Percentiles rank a stretch among this genome's conserved stretches.
These are phyloP conservation scores for Pedicia rivosa DNA, from an alignment of 2,888 invertebrate genomes.

Conservation along the genomic window DNA sequence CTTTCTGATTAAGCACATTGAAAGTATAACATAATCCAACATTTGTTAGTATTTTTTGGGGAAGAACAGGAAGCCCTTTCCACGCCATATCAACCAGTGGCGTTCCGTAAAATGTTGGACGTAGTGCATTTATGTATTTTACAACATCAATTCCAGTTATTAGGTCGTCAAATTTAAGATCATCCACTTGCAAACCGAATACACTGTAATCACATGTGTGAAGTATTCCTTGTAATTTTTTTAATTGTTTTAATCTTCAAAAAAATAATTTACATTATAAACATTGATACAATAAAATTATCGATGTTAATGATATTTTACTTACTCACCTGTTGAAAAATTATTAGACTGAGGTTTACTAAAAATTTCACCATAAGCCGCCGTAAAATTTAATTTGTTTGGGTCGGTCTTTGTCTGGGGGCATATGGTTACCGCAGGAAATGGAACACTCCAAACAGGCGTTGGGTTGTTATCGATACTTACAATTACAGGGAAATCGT, in stretches of 20 bases:
- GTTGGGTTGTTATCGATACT: conserved; percentile 60
- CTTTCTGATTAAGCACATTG: conserved; percentile 41
- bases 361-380: no score
- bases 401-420: conserved; percentile 56
- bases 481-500: conserved; percentile 52
- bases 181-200: conserved; percentile 22
- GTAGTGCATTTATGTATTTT: no score
- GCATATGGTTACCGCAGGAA: conserved; percentile 49
- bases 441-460: conserved; percentile 40
- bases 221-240: conserved; percentile 33
- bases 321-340: no score
- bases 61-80: no score
- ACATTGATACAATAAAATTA: no score
- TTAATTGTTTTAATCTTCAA: no score
- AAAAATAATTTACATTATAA: no score
- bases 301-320: no score
- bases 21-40: conserved; percentile 57
- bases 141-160: conserved; percentile 36
- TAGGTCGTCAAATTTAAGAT: conserved; percentile 27
- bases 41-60: conserved; percentile 48
- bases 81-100: no score
- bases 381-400: no score
- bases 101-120: no score
- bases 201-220: conserved; percentile 45
- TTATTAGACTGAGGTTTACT: no score